Percentiles rank a stretch among this genome's conserved stretches.
Conservation (phyloP, 1,140 invertebrate genomes). For the Cecropterus lyciades region DNA sequence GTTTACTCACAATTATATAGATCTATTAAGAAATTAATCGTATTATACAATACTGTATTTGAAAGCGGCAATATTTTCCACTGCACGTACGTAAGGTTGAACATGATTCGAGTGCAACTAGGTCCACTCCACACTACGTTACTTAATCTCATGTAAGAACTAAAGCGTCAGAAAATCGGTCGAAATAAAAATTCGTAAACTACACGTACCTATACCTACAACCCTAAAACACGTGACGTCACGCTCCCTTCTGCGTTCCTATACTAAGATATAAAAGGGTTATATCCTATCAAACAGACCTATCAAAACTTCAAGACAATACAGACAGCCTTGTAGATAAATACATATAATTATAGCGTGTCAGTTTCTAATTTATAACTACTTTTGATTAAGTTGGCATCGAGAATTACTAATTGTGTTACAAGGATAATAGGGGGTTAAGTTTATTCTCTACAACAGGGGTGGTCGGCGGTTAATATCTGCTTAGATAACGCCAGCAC, state of each 20-base stretch:
- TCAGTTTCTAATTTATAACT: neutral
- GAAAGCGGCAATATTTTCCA: too few relatives aligned
- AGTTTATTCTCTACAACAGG: neutral
- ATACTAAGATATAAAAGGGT: conserved; percentile 5
- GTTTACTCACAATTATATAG: too few relatives aligned
- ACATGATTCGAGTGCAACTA: too few relatives aligned
- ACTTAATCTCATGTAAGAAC: neutral
- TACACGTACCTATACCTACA: conserved; percentile 7
- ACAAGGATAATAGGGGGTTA: neutral
- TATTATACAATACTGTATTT: too few relatives aligned
- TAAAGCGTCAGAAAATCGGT: neutral
- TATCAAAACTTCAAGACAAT: conserved; percentile 9
- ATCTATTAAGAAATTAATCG: too few relatives aligned
- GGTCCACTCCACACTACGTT: too few relatives aligned
- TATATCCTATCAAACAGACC: conserved; percentile 1
- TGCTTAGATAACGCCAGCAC: neutral
- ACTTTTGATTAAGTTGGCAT: conserved; percentile 18
- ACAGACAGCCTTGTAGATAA: conserved; percentile 10
- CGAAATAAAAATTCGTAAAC: neutral
- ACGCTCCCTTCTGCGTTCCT: neutral
- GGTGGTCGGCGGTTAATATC: neutral
- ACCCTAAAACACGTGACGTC: conserved; percentile 3
- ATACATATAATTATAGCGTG: neutral
- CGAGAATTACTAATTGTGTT: conserved; percentile 19
- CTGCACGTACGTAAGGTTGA: too few relatives aligned